A percentile compares a stretch with the other conserved stretches of the same genome.
These are phyloP conservation scores for Pseudococcus longispinus DNA, from an alignment of 2,888 invertebrate genomes.

Conservation along the genomic window DNA sequence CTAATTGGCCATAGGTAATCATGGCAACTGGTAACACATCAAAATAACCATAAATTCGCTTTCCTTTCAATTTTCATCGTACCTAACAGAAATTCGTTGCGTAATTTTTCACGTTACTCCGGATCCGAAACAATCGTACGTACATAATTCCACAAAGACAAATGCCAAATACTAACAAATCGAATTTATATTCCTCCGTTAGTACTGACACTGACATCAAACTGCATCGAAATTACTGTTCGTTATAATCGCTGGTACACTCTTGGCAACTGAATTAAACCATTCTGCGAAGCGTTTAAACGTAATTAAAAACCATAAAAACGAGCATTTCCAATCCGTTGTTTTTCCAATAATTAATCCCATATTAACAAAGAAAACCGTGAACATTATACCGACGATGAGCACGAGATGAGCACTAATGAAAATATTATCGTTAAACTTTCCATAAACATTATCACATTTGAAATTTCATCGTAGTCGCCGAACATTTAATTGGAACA, in stretches of 20 bases:
- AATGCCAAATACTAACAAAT: not conserved
- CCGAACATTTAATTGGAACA: not conserved
- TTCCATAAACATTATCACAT: slow-evolving; percentile 8
- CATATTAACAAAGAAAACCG: not conserved
- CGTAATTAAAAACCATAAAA: slow-evolving; percentile 33
- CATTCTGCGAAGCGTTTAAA: not conserved
- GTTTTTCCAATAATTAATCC: slow-evolving; percentile 4
- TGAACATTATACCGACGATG: not conserved
- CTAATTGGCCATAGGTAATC: not conserved
- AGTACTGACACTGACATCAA: not conserved
- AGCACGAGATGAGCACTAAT: not conserved
- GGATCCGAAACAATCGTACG: not conserved
- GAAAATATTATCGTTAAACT: slow-evolving; percentile 29
- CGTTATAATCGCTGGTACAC: slow-evolving; percentile 6
- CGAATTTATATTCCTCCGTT: slow-evolving; percentile 2
- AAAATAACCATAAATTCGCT: not conserved
- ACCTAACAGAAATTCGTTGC: not conserved
- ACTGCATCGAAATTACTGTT: slow-evolving; percentile 29
- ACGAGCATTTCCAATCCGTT: not conserved
- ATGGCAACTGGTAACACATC: not conserved
- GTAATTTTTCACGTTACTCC: not conserved
- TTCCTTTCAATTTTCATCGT: not conserved
- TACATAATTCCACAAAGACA: not conserved
- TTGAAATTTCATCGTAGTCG: not conserved
- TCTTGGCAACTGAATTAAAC: slow-evolving; percentile 27